Evolutionary conservation across 2,797 vertebrate genomes (phyloP).

Genomic region (Prunella strophiata): DNA sequence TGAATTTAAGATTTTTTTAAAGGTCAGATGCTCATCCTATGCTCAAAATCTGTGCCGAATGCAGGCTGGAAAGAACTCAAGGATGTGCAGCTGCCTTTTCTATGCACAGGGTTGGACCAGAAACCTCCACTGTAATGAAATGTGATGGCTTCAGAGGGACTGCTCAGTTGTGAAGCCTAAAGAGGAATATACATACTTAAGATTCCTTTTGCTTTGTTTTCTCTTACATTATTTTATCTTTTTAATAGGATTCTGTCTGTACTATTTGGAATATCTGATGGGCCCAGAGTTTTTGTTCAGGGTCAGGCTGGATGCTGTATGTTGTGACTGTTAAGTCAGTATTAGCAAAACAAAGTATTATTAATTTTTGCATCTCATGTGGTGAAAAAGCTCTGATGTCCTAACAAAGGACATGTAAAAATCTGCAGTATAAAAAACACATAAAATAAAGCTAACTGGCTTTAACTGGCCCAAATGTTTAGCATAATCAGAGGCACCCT

Average conservation of each 20-base stretch:
- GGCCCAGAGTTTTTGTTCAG: neutral
- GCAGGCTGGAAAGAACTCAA: slow-evolving; percentile 18
- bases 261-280: neutral
- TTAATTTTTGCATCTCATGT: neutral
- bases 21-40: slow-evolving; percentile 60
- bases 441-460: neutral
- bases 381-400: neutral
- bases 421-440: neutral
- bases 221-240: neutral
- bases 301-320: neutral
- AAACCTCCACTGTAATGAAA: slow-evolving; percentile 26
- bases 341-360: neutral
- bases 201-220: slow-evolving; percentile 1
- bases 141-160: slow-evolving; percentile 9
- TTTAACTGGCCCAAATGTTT: neutral
- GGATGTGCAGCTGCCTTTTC: slow-evolving; percentile 19
- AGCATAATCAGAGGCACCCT: neutral
- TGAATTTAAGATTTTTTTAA: slow-evolving; percentile 58
- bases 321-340: neutral
- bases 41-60: slow-evolving; percentile 23
- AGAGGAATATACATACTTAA: neutral
- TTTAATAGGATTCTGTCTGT: neutral
- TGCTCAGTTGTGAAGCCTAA: neutral
- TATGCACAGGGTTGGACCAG: neutral
- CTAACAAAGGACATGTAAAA: neutral